Evolutionary conservation across 1,140 invertebrate species (phyloP), one percentile per base, ranked within the genome.

Genomic region (Episyrphus balteatus): DNA sequence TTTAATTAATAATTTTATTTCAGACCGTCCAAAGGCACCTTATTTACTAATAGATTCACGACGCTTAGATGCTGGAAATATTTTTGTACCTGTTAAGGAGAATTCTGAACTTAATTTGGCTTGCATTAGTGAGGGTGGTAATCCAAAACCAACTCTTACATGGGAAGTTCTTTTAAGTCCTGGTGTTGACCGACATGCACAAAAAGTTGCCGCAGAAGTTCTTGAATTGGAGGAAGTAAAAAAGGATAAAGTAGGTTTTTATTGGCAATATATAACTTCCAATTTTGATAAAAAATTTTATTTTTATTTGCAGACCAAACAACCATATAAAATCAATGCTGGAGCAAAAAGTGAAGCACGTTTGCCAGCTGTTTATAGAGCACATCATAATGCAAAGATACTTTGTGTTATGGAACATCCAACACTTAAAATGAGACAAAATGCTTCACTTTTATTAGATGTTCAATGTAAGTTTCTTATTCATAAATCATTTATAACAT

Each of bases 81-180:
- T 83, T 43, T 89, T 86, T 70, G 81, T 89, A 52, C 84, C 85
- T 1, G 84, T 87, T 10, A 79, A 84, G 57, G 86, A 89, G 66
- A 84, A 84, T 57, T 81, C 82, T 12, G 82, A 84, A 55, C 70
- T 91, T 30, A 81, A 79, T 37, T 76, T 92, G 43, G 77, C 84
- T 51, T 92, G 88, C 60, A 80, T 88, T 5, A 84, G 83, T 44
- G 86, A 88, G 68, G 85, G 86, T 52, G 86, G 86, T 2, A 84
- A 86, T 51, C 86, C 87, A 0, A 76, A 82, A 2, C 84, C 86
- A 8, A 74, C 78, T 33, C 72, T 84, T 55, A 76, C 75, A 34
- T 87, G 81, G 84, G 77, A 82, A 48, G 75, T 88, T 53, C 65
- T 77, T 34, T 71, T 82, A 44, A 77, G 75, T 51, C 75, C 75